Percentiles rank a stretch among this genome's conserved stretches.
phyloP scores from a whole-genome alignment of 2,888 invertebrate species.

The Allolobophora icterica region DNA sequence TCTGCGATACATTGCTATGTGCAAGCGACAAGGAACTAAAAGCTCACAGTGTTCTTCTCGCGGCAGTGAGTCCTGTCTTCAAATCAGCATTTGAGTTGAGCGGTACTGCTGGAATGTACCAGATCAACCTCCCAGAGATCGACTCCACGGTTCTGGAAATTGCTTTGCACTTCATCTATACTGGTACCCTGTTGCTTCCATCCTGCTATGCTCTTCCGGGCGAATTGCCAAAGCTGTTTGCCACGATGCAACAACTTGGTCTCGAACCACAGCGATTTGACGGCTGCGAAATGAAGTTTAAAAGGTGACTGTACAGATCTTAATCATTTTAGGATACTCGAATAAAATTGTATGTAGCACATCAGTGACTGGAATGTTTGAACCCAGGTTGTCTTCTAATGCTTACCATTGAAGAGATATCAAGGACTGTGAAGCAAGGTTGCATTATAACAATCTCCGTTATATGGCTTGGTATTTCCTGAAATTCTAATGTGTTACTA shows the following conservation, averaged over 20 bases:
- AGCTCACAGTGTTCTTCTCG: constrained; percentile 28
- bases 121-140: constrained; percentile 28
- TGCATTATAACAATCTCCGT: background rate
- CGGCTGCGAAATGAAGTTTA: constrained; percentile 27
- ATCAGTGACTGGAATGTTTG: background rate
- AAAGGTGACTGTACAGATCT: background rate
- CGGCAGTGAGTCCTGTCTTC: constrained; percentile 36
- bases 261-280: constrained; percentile 21
- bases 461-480: background rate
- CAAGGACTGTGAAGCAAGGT: background rate
- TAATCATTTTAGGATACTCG: background rate
- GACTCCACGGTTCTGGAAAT: constrained; percentile 28
- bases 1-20: constrained; percentile 23
- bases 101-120: constrained; percentile 34
- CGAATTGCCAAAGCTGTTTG: constrained; percentile 26
- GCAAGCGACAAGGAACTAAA: constrained; percentile 20
- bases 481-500: too few species aligned
- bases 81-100: constrained; percentile 36
- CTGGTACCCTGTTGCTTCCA: constrained; percentile 33
- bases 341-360: background rate
- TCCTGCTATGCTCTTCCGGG: background rate
- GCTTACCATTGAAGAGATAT: background rate
- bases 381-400: background rate
- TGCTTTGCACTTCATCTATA: constrained; percentile 34
- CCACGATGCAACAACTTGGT: constrained; percentile 21